Percentiles rank a stretch among this genome's conserved stretches.
These are phyloP conservation scores for Bembecia ichneumoniformis DNA, from an alignment of 2,888 invertebrate species.

Conservation along the genomic window DNA sequence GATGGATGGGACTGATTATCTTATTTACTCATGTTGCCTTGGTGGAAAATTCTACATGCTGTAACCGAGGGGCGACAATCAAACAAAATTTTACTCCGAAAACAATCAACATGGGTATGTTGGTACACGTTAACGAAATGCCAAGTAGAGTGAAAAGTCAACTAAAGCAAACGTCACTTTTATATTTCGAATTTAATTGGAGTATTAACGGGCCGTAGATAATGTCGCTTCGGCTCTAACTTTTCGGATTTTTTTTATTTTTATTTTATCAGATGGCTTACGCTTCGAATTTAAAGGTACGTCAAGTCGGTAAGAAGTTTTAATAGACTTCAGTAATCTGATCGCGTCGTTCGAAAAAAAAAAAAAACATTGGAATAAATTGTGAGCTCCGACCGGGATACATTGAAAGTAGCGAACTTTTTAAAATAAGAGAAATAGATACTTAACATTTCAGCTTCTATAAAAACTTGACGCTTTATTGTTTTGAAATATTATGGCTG, in stretches of 20 bases:
- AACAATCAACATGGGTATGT: too few species aligned
- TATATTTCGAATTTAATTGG: slow-evolving; percentile 63
- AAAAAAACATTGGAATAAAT: slow-evolving; percentile 16
- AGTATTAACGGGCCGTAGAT: slow-evolving; percentile 65
- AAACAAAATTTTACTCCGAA: too few species aligned
- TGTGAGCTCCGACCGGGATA: slow-evolving; percentile 1
- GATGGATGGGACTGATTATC: neutral
- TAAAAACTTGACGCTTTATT: too few species aligned
- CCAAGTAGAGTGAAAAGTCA: slow-evolving; percentile 18
- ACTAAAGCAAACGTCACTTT: slow-evolving; percentile 47
- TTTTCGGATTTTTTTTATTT: slow-evolving; percentile 32
- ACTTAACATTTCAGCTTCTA: too few species aligned
- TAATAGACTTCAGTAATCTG: slow-evolving; percentile 65
- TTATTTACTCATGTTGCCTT: neutral
- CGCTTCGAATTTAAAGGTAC: slow-evolving; percentile 67
- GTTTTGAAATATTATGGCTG: too few species aligned
- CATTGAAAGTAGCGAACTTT: neutral
- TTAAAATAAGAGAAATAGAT: too few species aligned
- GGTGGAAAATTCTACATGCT: too few species aligned
- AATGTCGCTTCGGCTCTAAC: slow-evolving; percentile 50
- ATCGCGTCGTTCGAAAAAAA: slow-evolving; percentile 41
- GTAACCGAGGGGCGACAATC: too few species aligned
- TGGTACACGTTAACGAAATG: slow-evolving; percentile 6
- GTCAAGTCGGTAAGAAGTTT: slow-evolving; percentile 60
- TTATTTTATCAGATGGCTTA: slow-evolving; percentile 65